Percentiles rank a stretch among this genome's conserved stretches.
Evolutionary conservation across 2,797 vertebrate genomes (phyloP).

Genomic region (Enteromius argenteus): DNA sequence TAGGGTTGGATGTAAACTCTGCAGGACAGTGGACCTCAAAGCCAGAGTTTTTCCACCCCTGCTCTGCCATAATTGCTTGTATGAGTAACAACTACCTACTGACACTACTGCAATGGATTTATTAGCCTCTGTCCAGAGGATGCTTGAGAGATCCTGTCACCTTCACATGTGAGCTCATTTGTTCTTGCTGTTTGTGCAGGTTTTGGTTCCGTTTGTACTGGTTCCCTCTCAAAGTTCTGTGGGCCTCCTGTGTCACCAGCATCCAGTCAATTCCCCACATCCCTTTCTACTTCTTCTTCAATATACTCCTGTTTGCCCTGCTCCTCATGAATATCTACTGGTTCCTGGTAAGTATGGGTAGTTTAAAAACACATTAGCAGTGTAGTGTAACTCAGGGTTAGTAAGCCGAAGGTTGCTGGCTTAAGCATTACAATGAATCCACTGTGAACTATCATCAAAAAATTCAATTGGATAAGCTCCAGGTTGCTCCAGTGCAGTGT

Average conservation of each 20-base stretch:
- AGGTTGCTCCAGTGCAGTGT: neutral
- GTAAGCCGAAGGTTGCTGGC: neutral
- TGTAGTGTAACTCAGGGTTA: neutral
- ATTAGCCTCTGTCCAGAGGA: neutral
- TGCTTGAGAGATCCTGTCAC: neutral
- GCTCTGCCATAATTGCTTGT: neutral
- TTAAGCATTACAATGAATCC: neutral
- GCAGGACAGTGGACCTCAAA: neutral
- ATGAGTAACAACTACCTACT: neutral
- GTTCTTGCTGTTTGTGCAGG: constrained; percentile 74
- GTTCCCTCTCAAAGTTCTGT: constrained; percentile 97
- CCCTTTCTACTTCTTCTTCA: constrained; percentile 99
- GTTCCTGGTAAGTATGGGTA: constrained; percentile 89
- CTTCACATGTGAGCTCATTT: neutral
- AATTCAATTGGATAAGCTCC: neutral
- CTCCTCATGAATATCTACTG: constrained; percentile 97
- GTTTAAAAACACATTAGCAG: neutral
- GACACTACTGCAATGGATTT: neutral
- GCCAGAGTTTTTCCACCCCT: neutral
- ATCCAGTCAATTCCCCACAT: constrained; percentile 86
- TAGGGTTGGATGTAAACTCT: neutral
- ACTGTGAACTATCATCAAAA: neutral
- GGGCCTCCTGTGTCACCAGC: constrained; percentile 89
- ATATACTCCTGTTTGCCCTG: constrained; percentile 87
- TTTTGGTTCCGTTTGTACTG: constrained; percentile 99